These are phyloP conservation scores for Piaya cayana DNA, from an alignment of 2,113 vertebrate species.

Conservation along the genomic window DNA sequence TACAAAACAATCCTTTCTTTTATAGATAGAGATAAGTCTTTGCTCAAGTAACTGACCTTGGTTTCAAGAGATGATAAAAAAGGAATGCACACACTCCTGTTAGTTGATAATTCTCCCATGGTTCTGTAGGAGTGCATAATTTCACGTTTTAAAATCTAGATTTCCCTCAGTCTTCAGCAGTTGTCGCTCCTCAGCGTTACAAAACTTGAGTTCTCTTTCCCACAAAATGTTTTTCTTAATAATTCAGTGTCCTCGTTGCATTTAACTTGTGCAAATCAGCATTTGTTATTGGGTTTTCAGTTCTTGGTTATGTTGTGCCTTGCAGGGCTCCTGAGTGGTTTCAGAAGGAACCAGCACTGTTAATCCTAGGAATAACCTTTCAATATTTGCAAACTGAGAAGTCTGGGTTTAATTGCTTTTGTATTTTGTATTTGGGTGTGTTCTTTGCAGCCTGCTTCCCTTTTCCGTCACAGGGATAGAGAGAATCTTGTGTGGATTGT, in stretches of 20 bases:
- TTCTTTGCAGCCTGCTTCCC: background rate
- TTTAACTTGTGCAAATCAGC: background rate
- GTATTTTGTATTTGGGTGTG: background rate
- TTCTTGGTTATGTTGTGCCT: background rate
- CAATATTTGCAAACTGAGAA: background rate
- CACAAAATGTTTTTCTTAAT: background rate
- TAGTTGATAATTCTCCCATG: background rate
- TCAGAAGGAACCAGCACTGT: constrained; percentile 13
- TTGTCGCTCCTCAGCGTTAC: background rate
- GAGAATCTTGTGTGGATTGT: background rate
- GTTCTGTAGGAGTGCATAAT: background rate
- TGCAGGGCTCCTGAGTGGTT: constrained; percentile 1
- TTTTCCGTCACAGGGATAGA: background rate
- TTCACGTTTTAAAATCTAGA: background rate
- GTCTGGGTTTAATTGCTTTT: background rate
- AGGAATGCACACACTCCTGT: background rate
- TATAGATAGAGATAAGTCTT: background rate
- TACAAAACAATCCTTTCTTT: background rate
- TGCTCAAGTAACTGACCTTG: background rate
- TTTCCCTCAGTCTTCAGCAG: background rate
- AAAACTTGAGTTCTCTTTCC: background rate
- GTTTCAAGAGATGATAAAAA: background rate
- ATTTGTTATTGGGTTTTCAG: background rate
- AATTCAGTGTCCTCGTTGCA: background rate
- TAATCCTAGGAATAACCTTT: constrained; percentile 5